These are phyloP conservation scores for Nemurella pictetii DNA, from an alignment of 2,888 invertebrate genomes.

Conservation along the genomic window DNA sequence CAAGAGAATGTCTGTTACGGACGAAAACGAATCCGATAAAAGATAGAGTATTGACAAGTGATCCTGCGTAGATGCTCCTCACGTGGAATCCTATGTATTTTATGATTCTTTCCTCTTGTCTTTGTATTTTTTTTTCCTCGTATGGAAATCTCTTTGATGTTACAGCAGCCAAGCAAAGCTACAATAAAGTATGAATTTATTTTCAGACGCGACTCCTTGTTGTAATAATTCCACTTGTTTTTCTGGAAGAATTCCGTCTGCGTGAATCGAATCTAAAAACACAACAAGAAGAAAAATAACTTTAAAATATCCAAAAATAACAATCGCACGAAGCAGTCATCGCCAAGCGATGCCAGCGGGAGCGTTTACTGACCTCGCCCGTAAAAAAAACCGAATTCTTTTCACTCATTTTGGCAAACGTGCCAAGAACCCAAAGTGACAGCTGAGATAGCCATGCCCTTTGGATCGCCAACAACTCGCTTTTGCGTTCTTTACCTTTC, in stretches of 20 bases:
- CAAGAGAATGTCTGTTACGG: not conserved
- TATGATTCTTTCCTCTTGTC: not conserved
- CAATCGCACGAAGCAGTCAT: not conserved
- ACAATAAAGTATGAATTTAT: not conserved
- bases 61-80: not conserved
- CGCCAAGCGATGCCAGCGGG: not conserved
- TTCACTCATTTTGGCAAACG: not conserved
- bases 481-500: not conserved
- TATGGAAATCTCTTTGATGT: not conserved
- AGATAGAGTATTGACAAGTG: not conserved
- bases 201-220: not conserved
- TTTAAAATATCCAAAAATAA: slow-evolving; percentile 12
- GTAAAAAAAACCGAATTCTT: not conserved
- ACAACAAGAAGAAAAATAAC: not conserved
- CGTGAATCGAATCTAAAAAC: not conserved
- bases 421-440: not conserved
- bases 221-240: not conserved
- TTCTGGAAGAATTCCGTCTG: not conserved
- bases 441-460: not conserved
- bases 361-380: slow-evolving; percentile 2
- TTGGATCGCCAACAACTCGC: not conserved
- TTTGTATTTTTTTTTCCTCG: not conserved
- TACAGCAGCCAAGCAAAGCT: not conserved
- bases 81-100: not conserved
- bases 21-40: not conserved